Conservation (phyloP, 2,113 vertebrate species). For the Onychostoma macrolepis region DNA sequence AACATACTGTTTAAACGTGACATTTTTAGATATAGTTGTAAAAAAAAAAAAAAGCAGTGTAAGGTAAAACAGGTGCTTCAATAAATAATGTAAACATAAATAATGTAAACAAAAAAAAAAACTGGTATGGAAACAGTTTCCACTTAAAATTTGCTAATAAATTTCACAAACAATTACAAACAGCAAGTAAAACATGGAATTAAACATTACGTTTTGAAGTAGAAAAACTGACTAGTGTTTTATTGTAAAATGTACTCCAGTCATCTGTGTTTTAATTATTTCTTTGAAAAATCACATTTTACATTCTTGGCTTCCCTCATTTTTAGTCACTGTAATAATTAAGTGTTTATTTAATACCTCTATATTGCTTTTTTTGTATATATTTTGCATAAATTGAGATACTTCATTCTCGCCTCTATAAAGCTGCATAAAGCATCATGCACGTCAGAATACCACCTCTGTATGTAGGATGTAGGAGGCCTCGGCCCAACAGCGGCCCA, state of each 20-base stretch:
- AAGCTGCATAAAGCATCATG: slow-evolving; percentile 1
- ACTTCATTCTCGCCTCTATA: neutral
- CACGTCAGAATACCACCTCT: neutral
- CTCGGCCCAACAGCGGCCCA: slow-evolving; percentile 61
- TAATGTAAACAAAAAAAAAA: no score
- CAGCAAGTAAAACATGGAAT: neutral
- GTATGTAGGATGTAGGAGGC: neutral
- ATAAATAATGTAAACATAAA: neutral
- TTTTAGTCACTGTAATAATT: neutral
- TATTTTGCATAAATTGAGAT: neutral
- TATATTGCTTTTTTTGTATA: neutral
- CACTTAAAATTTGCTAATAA: no score
- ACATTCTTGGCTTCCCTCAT: neutral
- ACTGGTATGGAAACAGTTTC: no score
- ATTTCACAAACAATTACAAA: neutral
- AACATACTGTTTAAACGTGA: neutral
- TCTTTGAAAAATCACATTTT: neutral
- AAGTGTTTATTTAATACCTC: neutral
- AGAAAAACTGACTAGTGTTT: neutral
- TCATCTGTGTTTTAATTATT: neutral
- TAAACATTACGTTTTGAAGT: neutral
- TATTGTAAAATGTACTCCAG: neutral
- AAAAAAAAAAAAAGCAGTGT: neutral
- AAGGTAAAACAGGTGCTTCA: neutral
- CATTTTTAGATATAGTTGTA: neutral